Conservation (phyloP, 2,797 vertebrate genomes). For the Falco columbarius region DNA sequence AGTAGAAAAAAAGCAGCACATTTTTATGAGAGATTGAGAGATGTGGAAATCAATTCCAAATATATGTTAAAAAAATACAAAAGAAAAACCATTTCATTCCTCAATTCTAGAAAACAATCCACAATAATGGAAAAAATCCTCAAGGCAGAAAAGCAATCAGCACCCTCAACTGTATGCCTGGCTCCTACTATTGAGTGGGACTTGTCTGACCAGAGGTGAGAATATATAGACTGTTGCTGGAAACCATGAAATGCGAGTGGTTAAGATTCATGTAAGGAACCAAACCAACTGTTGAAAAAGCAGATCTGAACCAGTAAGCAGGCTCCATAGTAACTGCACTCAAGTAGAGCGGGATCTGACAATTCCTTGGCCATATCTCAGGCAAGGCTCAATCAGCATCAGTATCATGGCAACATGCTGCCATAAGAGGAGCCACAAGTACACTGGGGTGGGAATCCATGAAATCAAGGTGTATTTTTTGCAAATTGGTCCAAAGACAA, state of each 20-base stretch:
- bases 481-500: not conserved
- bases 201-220: not conserved
- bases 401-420: not conserved
- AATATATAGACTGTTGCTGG: accelerated
- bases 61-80: not conserved
- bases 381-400: not conserved
- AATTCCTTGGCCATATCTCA: not conserved
- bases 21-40: not conserved
- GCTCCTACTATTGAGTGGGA: not conserved
- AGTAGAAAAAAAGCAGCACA: not conserved
- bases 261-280: not conserved
- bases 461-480: not conserved
- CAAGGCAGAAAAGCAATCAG: not conserved
- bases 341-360: not conserved
- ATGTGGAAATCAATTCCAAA: not conserved
- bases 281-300: not conserved
- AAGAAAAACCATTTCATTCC: accelerated
- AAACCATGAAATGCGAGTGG: not conserved
- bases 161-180: not conserved
- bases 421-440: not conserved
- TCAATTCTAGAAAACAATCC: not conserved
- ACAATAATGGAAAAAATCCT: not conserved
- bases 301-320: not conserved
- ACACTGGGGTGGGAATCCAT: not conserved
- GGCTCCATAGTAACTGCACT: not conserved